These are phyloP conservation scores for Promerops cafer DNA, from an alignment of 2,113 vertebrate species.

Conservation along the genomic window DNA sequence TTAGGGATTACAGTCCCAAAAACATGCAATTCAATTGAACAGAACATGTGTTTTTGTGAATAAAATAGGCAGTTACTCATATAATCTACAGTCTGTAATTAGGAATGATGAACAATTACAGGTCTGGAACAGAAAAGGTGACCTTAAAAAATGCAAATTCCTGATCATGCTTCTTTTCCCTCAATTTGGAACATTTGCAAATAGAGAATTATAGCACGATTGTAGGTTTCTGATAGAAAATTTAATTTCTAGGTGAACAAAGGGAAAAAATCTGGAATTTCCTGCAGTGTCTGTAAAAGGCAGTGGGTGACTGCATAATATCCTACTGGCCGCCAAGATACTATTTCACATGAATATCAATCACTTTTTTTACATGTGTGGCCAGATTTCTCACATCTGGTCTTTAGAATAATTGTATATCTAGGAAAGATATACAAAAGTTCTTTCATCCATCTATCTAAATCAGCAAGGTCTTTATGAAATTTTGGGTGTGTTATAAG, in stretches of 20 bases:
- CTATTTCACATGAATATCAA: background rate
- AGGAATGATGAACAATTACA: slow-evolving; percentile 21
- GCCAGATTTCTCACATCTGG: background rate
- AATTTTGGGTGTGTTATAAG: background rate
- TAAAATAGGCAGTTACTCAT: background rate
- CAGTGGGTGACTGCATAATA: background rate
- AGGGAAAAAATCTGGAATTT: background rate
- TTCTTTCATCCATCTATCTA: background rate
- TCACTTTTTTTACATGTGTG: background rate
- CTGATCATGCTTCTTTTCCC: background rate
- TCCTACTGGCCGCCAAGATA: background rate
- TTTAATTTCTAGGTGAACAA: background rate
- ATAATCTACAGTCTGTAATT: slow-evolving; percentile 7
- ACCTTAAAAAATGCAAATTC: slow-evolving; percentile 2
- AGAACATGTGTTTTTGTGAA: background rate
- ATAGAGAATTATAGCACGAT: background rate
- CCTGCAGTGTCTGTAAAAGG: background rate
- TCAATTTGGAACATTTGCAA: background rate
- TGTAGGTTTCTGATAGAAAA: background rate
- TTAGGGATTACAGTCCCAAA: background rate
- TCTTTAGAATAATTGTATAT: background rate
- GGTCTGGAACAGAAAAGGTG: background rate
- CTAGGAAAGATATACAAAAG: background rate
- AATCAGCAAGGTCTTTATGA: background rate
- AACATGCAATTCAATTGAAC: background rate